Evolutionary conservation across 2,888 invertebrate species (phyloP).

Genomic region (Drosophila leonis): DNA sequence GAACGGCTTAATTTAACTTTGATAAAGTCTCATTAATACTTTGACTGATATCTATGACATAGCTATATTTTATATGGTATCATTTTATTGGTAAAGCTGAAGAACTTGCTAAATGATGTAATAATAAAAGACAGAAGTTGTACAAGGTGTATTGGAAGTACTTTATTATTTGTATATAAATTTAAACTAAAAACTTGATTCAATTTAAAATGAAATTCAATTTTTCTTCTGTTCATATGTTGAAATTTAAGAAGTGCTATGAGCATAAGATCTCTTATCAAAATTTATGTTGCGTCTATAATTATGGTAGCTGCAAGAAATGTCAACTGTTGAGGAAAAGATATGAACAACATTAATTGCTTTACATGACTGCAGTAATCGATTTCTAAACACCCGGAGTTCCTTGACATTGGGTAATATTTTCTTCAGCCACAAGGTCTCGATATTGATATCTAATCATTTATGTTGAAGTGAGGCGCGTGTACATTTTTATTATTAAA

Average conservation of each 20-base stretch:
- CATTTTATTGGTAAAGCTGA: background rate
- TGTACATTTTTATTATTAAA: conserved; percentile 31
- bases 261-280: conserved; percentile 24
- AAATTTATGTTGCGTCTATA: conserved; percentile 25
- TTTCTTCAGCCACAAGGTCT: conserved; percentile 1
- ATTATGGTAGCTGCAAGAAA: conserved; percentile 33
- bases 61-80: background rate
- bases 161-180: background rate
- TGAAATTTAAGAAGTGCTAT: background rate
- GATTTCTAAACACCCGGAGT: conserved; percentile 12
- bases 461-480: conserved; percentile 30
- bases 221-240: background rate
- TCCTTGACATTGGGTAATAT: conserved; percentile 32
- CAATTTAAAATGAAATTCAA: background rate
- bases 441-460: conserved; percentile 43
- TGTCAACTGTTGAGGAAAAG: background rate
- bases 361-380: conserved; percentile 32
- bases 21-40: background rate
- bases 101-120: background rate
- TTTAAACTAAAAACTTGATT: background rate
- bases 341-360: conserved; percentile 17
- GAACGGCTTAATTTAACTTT: background rate
- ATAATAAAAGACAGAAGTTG: background rate
- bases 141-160: background rate
- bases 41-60: background rate